Evolutionary conservation across 2,888 invertebrate genomes (phyloP).

Genomic region (Adelognathus sp.): DNA sequence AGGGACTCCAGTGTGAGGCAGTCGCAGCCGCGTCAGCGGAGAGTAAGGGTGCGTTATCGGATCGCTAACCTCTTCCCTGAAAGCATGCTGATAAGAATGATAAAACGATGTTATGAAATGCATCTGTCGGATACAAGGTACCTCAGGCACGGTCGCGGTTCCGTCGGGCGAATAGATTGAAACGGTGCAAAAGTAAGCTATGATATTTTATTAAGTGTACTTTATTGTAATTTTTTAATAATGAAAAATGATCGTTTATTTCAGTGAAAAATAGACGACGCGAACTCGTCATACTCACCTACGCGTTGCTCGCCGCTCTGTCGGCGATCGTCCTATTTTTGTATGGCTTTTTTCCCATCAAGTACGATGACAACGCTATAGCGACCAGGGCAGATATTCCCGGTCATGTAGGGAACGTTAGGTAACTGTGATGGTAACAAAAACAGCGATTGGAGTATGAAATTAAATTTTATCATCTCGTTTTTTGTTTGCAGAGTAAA

Average conservation of each 20-base stretch:
- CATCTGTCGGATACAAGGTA: not conserved
- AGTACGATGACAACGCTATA: conserved; percentile 82
- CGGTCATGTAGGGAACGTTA: conserved; percentile 82
- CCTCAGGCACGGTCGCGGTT: not conserved
- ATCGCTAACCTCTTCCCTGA: not conserved
- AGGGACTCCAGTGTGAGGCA: not conserved
- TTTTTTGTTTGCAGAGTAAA: conserved; percentile 70
- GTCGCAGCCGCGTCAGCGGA: not conserved
- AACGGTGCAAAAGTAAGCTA: conserved; percentile 11
- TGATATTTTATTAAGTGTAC: not conserved
- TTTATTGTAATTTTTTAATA: not conserved
- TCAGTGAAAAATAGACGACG: conserved; percentile 27
- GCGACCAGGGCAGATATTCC: conserved; percentile 83
- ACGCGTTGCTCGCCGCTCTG: conserved; percentile 66
- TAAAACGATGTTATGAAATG: not conserved
- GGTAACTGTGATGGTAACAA: conserved; percentile 78
- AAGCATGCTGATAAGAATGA: not conserved
- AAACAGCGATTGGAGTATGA: not conserved
- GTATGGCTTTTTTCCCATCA: conserved; percentile 85
- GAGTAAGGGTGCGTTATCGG: not conserved
- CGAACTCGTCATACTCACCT: conserved; percentile 61
- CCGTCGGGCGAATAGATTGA: not conserved
- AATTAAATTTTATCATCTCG: conserved; percentile 13
- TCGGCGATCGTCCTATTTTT: conserved; percentile 82
- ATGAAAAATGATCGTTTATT: not conserved